Evolutionary conservation across 1,140 invertebrate species (phyloP), one percentile per base, ranked within the genome.

Genomic region (Charaxes varanes): DNA sequence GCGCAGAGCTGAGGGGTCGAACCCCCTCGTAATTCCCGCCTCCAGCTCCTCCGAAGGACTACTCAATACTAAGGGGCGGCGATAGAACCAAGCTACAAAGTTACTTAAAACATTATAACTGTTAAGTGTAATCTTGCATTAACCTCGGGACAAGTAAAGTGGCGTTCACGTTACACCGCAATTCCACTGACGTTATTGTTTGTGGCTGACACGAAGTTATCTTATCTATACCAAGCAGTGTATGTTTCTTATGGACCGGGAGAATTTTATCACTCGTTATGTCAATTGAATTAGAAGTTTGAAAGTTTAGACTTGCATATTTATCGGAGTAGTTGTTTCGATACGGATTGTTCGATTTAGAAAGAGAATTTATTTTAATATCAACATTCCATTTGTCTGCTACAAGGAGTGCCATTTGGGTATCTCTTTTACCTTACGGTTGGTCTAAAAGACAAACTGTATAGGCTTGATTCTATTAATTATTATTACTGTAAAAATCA

Each of bases 1-100:
- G 67, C 84, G 64, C 70, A 76, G 55, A 81, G 76, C 68, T 74
- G 78, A 84, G 74, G 72, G 72, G 76, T 33, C 15, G 26, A 38
- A 32, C 32, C 64, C 67, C 66, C 73, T 60, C 53, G 49, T 43
- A 43, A 48, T 63, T 71, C 46, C 66, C 65, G 52, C 52, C 56
- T 71, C 62, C 26, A 70, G 67, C 61, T 70, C 63, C 52, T 71
- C 47, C 26, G 65, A 70, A 62, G 65, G 60, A 40, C 67, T 71
- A 33, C 68, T 69, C 26, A 55, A 56, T 52, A 56, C 57, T 32
- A 57, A 59, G 41, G 52, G 18, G 23, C 37, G 30, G 18, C 30
- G 23, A 38, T 36, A 37, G 34, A 33, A 22, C 13, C 16, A 6
- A 40, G 19, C 36, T 34, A 12, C 15, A 18, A 16, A 26, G 22